These are phyloP conservation scores for Eilema depressum DNA, from an alignment of 2,888 invertebrate species.

Conservation along the genomic window DNA sequence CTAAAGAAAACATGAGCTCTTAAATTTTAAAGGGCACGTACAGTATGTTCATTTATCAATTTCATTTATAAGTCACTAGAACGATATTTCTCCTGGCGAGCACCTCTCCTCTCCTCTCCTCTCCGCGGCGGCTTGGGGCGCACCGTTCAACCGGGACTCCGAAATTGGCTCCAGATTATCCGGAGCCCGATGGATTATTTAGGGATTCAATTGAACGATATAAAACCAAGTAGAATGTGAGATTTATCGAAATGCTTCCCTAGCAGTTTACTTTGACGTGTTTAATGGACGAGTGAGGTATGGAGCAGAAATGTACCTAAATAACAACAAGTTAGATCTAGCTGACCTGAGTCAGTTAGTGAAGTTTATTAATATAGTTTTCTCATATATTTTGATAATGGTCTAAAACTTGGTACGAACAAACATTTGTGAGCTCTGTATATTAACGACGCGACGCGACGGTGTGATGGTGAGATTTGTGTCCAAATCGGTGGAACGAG, in stretches of 20 bases:
- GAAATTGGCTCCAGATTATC: background rate
- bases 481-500: background rate
- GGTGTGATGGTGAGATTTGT: background rate
- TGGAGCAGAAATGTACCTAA: background rate
- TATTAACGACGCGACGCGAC: too few species aligned
- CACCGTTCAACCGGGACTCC: background rate
- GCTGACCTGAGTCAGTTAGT: background rate
- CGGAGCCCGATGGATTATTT: background rate
- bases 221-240: background rate
- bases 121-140: background rate
- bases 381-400: background rate
- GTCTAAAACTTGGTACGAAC: background rate
- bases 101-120: too few species aligned
- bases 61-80: background rate
- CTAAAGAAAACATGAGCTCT: background rate
- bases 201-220: background rate
- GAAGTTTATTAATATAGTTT: background rate
- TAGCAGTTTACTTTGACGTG: background rate
- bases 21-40: background rate
- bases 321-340: background rate
- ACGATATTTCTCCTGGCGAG: background rate
- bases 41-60: background rate
- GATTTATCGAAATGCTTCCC: background rate
- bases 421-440: background rate
- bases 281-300: background rate